Evolutionary conservation across 1,140 invertebrate species (phyloP).

Genomic region (Lasioglossum baleicum): DNA sequence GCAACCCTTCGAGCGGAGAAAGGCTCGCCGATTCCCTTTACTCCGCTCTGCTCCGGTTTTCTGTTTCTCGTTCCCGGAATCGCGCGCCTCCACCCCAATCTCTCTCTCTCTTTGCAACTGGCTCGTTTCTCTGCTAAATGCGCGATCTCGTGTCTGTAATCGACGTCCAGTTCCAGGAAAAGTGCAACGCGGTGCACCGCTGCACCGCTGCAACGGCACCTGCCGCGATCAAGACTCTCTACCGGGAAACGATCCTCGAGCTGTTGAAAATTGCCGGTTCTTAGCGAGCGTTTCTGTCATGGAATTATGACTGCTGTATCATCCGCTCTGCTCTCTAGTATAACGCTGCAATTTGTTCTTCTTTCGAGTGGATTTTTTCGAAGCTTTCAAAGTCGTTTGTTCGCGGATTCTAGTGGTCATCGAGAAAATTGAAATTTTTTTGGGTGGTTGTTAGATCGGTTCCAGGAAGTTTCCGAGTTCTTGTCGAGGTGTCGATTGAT

Average conservation of each 20-base stretch:
- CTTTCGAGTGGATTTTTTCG: no score
- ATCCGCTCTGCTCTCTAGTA: background rate
- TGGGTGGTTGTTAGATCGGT: no score
- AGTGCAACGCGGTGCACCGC: background rate
- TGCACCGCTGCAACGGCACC: no score
- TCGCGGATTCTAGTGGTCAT: no score
- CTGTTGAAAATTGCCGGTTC: background rate
- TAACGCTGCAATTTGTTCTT: no score
- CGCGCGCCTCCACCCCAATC: slow-evolving; percentile 57
- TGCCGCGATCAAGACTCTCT: background rate
- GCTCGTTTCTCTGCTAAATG: background rate
- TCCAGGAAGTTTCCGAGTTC: no score
- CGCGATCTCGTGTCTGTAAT: slow-evolving; percentile 20
- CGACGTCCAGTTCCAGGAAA: background rate
- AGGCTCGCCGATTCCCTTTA: background rate
- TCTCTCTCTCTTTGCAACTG: slow-evolving; percentile 51
- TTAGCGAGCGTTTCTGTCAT: background rate
- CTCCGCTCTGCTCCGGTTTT: no score
- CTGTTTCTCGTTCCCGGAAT: slow-evolving; percentile 59
- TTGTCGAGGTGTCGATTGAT: no score
- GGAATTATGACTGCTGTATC: background rate
- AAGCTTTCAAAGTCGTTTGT: no score
- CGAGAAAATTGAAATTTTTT: no score
- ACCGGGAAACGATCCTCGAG: background rate
- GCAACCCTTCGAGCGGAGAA: slow-evolving; percentile 49